Base-by-base conservation (phyloP, 2,888 invertebrate species). In the Acrobasis suavella region DNA sequence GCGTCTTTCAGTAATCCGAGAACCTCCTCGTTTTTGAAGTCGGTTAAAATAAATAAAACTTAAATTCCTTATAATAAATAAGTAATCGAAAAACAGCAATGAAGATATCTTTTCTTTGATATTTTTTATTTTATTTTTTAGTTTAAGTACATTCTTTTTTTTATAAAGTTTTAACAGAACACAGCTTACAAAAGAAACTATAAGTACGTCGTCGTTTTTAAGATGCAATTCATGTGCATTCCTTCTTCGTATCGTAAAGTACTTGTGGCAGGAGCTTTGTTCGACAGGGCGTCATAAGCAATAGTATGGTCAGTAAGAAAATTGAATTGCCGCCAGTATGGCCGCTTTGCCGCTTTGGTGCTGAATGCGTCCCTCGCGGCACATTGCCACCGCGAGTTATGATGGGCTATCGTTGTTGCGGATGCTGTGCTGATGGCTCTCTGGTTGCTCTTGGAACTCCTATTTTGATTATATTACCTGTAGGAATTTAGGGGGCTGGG, bases 281-380 rank as follows among this genome's bases (percentile, higher is more conserved):
- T 63, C 58, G 62, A 55, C 49, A 55, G 51, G 64, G 62, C 60
- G 67, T 78, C 73, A 75, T 75, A 78, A 79, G 79, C 81, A 79
- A 85, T 80, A 77, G 83, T 87, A 85, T 76, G 83, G 87, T 85
- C 84, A 86, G 86, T 83, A 86, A 87, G 87, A 89, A 89, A 89
- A 91, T 90, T 89, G 88, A 89, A 91, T 89, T 87, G 85, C 80
- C 73, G 72, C 70, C 72, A 70, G 77, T 81, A 80, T 81, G 78
- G 79, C 79, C 72, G 83, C 74, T 80, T 69, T 74, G 80, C 83
- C 81, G 80, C 84, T 82, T 86, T 89, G 91, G 90, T 89, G 68
- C 76, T 65, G 73, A 83, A 90, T 87, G 87, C 77, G 81, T 76
- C 87, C 78, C 86, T 69, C 79, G 91, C 87, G 91, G 87, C 83